These are phyloP conservation scores for Tetragnatha versicolor DNA, from an alignment of 1,140 invertebrate genomes.

Conservation along the genomic window DNA sequence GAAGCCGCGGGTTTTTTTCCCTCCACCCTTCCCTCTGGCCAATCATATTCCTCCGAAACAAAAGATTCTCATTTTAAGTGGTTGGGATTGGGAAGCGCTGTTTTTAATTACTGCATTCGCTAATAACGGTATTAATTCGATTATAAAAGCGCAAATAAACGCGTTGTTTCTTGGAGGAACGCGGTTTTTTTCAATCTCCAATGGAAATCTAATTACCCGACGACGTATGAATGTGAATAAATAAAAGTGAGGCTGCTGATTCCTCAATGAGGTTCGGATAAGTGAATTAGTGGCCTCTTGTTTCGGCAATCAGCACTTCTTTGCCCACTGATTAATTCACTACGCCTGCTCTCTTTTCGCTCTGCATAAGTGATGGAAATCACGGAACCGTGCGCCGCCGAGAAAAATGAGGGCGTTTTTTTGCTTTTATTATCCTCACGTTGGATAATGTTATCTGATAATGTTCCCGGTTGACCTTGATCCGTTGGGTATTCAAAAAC, in stretches of 20 bases:
- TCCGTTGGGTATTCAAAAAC: too few species aligned
- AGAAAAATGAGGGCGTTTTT: too few species aligned
- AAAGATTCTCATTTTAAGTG: conserved; percentile 19
- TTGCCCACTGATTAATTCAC: too few species aligned
- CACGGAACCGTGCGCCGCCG: too few species aligned
- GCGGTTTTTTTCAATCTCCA: neutral
- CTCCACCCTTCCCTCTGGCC: neutral
- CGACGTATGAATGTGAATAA: conserved; percentile 6
- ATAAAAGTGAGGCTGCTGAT: conserved; percentile 11
- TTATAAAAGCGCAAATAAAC: conserved; percentile 30
- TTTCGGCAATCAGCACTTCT: too few species aligned
- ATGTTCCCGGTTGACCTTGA: too few species aligned
- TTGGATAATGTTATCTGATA: too few species aligned
- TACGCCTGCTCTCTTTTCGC: too few species aligned
- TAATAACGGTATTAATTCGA: conserved; percentile 32
- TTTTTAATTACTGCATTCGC: conserved; percentile 15
- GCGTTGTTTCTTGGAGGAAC: neutral
- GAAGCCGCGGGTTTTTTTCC: conserved; percentile 5
- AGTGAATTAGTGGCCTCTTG: conserved; percentile 18
- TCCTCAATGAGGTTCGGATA: neutral
- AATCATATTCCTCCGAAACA: conserved; percentile 8
- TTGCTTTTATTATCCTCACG: too few species aligned
- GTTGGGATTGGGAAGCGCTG: conserved; percentile 8
- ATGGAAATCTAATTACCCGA: conserved; percentile 4
- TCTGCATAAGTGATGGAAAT: too few species aligned